Conservation (phyloP, 2,888 invertebrate genomes). For the Orthonevra nobilis region DNA sequence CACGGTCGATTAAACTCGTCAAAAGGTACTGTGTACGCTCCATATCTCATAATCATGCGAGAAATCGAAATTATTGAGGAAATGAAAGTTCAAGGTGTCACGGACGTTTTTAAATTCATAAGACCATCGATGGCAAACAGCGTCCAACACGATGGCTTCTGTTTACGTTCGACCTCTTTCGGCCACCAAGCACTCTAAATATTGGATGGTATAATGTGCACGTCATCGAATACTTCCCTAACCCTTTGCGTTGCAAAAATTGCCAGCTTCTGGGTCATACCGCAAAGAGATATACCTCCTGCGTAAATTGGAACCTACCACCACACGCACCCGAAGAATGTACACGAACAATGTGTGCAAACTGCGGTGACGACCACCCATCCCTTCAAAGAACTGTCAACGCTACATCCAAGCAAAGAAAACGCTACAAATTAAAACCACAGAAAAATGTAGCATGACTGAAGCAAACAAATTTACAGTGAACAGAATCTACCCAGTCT, state of each 20-base stretch:
- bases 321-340: neutral
- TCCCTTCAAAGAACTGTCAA: neutral
- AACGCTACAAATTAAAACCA: slow-evolving; percentile 6
- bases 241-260: neutral
- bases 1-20: no score
- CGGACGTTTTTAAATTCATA: no score
- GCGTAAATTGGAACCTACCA: no score
- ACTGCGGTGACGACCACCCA: neutral
- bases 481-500: neutral
- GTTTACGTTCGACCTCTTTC: no score
- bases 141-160: no score
- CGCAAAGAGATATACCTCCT: neutral
- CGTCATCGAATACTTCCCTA: neutral
- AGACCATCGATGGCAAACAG: no score
- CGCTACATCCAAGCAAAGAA: slow-evolving; percentile 4
- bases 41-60: no score
- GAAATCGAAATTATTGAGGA: no score
- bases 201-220: no score
- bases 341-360: neutral
- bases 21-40: no score
- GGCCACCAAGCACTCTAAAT: no score
- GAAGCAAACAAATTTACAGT: neutral
- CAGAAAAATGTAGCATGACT: neutral
- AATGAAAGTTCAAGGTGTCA: no score
- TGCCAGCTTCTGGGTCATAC: neutral